Evolutionary conservation across 2,797 vertebrate genomes (phyloP).

Genomic region (Onychomys torridus): DNA sequence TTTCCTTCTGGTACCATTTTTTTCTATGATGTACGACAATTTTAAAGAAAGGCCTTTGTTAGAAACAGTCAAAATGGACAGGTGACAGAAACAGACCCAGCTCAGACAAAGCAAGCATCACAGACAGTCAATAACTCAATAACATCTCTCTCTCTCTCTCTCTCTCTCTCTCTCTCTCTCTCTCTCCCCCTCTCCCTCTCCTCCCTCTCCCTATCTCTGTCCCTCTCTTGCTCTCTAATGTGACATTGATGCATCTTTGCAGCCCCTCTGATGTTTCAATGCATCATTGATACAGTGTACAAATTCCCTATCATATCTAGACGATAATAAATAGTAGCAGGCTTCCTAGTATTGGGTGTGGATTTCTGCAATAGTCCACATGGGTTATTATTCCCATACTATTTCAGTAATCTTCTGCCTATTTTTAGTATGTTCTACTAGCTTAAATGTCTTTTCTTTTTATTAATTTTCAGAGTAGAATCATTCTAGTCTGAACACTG

Average conservation of each 20-base stretch:
- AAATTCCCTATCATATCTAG: not conserved
- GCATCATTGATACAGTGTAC: not conserved
- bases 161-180: too few relatives aligned
- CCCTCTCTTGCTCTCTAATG: not conserved
- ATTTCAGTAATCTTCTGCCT: not conserved
- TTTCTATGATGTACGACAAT: not conserved
- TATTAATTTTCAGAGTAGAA: not conserved
- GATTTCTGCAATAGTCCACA: not conserved
- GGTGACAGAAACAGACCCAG: not conserved
- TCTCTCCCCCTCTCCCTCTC: too few relatives aligned
- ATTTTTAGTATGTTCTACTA: not conserved
- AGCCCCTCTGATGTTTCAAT: not conserved
- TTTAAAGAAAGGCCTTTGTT: not conserved
- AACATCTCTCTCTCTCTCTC: not conserved
- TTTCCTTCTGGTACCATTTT: not conserved
- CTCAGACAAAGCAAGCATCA: not conserved
- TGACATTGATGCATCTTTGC: not conserved
- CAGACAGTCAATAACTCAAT: not conserved
- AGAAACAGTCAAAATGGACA: not conserved
- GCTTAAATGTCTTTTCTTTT: not conserved
- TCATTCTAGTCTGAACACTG: not conserved
- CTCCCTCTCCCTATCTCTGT: too few relatives aligned
- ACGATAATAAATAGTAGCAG: not conserved
- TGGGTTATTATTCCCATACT: not conserved
- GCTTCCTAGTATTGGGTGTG: not conserved